Conservation (phyloP, 2,113 vertebrate genomes). For the Cyprinus carpio region DNA sequence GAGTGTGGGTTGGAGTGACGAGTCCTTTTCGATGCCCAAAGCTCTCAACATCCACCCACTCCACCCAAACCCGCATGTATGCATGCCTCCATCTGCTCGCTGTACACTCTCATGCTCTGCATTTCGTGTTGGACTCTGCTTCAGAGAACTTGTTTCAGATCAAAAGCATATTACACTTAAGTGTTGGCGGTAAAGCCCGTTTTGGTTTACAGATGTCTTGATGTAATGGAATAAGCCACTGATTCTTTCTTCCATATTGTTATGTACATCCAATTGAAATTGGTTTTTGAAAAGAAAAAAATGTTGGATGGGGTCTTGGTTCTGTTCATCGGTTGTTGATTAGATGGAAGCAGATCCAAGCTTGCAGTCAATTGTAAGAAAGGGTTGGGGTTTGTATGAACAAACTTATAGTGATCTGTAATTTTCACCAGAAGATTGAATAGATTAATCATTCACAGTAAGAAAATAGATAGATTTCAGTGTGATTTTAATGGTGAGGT, state of each 20-base stretch:
- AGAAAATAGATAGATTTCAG: background rate
- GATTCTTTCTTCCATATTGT: background rate
- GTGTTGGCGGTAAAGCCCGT: background rate
- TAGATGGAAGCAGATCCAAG: background rate
- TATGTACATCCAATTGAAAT: background rate
- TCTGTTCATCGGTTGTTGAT: background rate
- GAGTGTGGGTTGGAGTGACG: conserved; percentile 43
- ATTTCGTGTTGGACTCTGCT: background rate
- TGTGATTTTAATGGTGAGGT: background rate
- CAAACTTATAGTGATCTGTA: background rate
- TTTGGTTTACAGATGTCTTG: background rate
- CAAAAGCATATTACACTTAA: background rate
- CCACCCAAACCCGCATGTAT: conserved; percentile 14
- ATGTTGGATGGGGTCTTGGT: background rate
- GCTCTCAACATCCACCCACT: conserved; percentile 47
- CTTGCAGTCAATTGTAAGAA: background rate
- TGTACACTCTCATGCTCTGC: background rate
- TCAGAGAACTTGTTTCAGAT: background rate
- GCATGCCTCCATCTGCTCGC: conserved; percentile 41
- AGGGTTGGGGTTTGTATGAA: background rate
- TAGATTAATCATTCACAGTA: background rate
- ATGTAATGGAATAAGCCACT: background rate
- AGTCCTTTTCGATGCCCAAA: conserved; percentile 28
- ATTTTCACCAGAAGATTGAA: background rate
- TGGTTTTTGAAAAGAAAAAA: background rate